Percentiles rank a stretch among this genome's conserved stretches.
Evolutionary conservation across 2,888 invertebrate genomes (phyloP).

Genomic region (Heliconius charithonia): DNA sequence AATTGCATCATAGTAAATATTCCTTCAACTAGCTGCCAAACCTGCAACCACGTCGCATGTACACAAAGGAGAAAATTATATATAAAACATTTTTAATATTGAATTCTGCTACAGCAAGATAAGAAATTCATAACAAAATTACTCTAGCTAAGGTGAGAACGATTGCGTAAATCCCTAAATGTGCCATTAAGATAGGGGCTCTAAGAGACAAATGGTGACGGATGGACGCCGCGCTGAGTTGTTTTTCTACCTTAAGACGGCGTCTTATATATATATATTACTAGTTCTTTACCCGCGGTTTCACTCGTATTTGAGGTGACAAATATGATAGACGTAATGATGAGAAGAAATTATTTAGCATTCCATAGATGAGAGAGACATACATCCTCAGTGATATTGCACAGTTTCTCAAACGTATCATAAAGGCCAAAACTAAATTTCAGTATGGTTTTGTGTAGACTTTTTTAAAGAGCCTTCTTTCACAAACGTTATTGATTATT

Average conservation of each 20-base stretch:
- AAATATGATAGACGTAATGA: too few relatives aligned
- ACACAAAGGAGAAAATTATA: not conserved
- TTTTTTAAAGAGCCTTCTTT: too few relatives aligned
- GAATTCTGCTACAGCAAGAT: not conserved
- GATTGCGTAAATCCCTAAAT: conserved; percentile 23
- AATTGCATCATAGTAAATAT: too few relatives aligned
- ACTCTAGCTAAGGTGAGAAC: conserved; percentile 15
- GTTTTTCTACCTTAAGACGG: not conserved
- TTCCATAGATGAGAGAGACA: too few relatives aligned
- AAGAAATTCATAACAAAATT: conserved; percentile 10
- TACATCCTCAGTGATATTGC: too few relatives aligned
- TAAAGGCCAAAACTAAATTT: too few relatives aligned
- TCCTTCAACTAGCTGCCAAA: too few relatives aligned
- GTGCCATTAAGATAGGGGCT: conserved; percentile 18
- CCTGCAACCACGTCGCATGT: not conserved
- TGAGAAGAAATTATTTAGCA: too few relatives aligned
- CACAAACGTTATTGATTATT: too few relatives aligned
- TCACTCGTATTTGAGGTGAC: not conserved
- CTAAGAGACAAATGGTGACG: conserved; percentile 25
- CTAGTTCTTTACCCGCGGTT: not conserved
- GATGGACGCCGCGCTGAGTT: not conserved
- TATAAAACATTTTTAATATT: not conserved
- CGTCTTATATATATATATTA: not conserved
- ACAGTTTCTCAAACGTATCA: too few relatives aligned
- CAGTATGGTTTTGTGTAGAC: too few relatives aligned